Evolutionary conservation across 1,140 invertebrate species (phyloP).

Genomic region (Alviniconcha marisindica): DNA sequence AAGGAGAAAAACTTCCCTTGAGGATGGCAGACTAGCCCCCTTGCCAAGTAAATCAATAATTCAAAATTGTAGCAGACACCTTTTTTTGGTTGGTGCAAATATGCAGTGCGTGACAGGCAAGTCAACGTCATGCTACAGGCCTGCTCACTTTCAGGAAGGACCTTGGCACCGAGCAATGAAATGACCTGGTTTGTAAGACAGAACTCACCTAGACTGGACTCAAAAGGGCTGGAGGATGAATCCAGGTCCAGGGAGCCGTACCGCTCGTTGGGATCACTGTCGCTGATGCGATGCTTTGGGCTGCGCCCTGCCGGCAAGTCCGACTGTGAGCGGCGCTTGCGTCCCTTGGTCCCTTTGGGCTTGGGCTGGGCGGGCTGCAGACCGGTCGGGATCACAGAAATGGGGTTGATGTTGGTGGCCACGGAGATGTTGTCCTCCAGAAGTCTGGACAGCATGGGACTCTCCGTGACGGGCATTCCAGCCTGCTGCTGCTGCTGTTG

Average conservation of each 20-base stretch:
- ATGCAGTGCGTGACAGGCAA: no score
- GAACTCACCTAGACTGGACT: conserved; percentile 36
- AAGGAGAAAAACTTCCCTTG: no score
- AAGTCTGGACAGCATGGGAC: conserved; percentile 75
- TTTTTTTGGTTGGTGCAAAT: no score
- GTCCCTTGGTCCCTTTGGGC: conserved; percentile 43
- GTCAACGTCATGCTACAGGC: no score
- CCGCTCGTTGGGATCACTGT: conserved; percentile 53
- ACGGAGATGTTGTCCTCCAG: conserved; percentile 74
- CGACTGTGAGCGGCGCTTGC: conserved; percentile 53
- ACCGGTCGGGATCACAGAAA: conserved; percentile 58
- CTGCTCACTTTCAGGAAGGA: no score
- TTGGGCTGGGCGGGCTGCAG: conserved; percentile 42
- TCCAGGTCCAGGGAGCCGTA: conserved; percentile 43
- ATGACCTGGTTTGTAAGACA: no score
- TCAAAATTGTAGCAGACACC: no score
- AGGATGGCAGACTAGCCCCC: no score
- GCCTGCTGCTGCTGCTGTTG: not conserved
- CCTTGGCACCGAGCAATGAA: no score
- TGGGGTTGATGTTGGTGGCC: conserved; percentile 54
- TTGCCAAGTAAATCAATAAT: no score
- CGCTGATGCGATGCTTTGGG: conserved; percentile 73
- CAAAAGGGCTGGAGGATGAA: conserved; percentile 44
- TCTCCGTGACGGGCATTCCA: conserved; percentile 60
- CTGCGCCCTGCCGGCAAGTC: conserved; percentile 66